A percentile compares a stretch with the other conserved stretches of the same genome.
Evolutionary conservation across 2,888 invertebrate genomes (phyloP).

Genomic region (Nomada hirtipes): DNA sequence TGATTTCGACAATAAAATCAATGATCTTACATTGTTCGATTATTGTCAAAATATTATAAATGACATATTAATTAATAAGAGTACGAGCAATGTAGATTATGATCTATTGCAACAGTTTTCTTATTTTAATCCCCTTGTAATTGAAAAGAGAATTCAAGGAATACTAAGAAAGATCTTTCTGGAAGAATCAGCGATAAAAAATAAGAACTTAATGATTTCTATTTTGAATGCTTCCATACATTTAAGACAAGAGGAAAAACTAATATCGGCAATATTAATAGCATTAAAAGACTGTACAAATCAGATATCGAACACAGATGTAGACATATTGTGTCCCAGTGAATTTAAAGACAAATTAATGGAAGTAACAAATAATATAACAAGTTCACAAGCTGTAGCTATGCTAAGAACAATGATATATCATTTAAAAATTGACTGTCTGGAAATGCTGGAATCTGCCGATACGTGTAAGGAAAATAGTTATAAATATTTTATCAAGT

Average conservation of each 20-base stretch:
- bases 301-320: slow-evolving; percentile 5
- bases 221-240: slow-evolving; percentile 74
- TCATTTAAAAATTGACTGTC: slow-evolving; percentile 74
- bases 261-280: slow-evolving; percentile 75
- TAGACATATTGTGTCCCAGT: slow-evolving; percentile 60
- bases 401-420: slow-evolving; percentile 75
- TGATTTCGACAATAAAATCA: slow-evolving; percentile 76
- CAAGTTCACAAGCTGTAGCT: slow-evolving; percentile 69
- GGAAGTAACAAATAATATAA: slow-evolving; percentile 64
- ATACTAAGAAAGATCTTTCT: slow-evolving; percentile 73
- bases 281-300: slow-evolving; percentile 63
- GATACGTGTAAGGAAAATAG: slow-evolving; percentile 47
- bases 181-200: slow-evolving; percentile 49
- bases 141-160: slow-evolving; percentile 74
- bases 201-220: slow-evolving; percentile 68
- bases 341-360: slow-evolving; percentile 70
- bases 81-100: slow-evolving; percentile 66
- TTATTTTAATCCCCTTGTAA: slow-evolving; percentile 77
- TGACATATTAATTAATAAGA: slow-evolving; percentile 64
- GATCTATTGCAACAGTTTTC: slow-evolving; percentile 71
- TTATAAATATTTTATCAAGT: slow-evolving; percentile 3
- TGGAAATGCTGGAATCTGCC: slow-evolving; percentile 53
- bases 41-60: slow-evolving; percentile 73
- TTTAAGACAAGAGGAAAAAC: slow-evolving; percentile 78
- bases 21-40: slow-evolving; percentile 67